A percentile compares a stretch with the other conserved stretches of the same genome.
Evolutionary conservation across 2,888 invertebrate genomes (phyloP).

Genomic region (Dyspetes luteomarginatus): DNA sequence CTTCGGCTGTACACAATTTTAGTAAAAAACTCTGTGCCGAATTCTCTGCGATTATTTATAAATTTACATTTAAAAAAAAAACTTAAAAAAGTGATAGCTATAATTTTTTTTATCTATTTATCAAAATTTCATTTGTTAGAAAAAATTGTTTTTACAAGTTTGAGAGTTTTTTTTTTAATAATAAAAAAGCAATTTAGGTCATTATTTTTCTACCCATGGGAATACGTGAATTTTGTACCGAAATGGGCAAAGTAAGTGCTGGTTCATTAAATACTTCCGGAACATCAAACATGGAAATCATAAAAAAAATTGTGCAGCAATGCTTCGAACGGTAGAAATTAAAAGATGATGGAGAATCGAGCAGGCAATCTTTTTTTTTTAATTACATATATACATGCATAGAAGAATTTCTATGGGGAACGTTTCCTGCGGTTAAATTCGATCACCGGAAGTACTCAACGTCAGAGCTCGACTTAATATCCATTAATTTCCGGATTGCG

Average conservation of each 20-base stretch:
- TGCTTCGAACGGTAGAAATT: not conserved
- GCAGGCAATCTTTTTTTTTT: constrained; percentile 8
- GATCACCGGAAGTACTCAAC: constrained; percentile 4
- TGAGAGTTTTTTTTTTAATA: too few species aligned
- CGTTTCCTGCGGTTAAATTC: constrained; percentile 36
- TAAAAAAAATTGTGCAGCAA: not conserved
- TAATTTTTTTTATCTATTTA: too few species aligned
- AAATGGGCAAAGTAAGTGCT: not conserved
- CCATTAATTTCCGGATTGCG: constrained; percentile 55
- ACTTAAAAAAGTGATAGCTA: too few species aligned
- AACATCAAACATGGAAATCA: not conserved
- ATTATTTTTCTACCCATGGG: not conserved
- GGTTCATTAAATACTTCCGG: constrained; percentile 25
- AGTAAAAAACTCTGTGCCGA: too few species aligned
- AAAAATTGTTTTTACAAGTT: too few species aligned
- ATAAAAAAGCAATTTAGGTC: too few species aligned
- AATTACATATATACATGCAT: not conserved
- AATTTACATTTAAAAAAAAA: too few species aligned
- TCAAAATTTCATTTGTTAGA: too few species aligned
- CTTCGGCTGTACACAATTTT: too few species aligned
- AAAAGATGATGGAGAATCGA: not conserved
- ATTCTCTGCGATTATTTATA: too few species aligned
- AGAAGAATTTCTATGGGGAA: not conserved
- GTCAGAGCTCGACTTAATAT: constrained; percentile 39
- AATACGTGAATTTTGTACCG: not conserved